Evolutionary conservation across 2,888 invertebrate species (phyloP), one percentile per base, ranked within the genome.

Genomic region (Minunthozetes semirufus): DNA sequence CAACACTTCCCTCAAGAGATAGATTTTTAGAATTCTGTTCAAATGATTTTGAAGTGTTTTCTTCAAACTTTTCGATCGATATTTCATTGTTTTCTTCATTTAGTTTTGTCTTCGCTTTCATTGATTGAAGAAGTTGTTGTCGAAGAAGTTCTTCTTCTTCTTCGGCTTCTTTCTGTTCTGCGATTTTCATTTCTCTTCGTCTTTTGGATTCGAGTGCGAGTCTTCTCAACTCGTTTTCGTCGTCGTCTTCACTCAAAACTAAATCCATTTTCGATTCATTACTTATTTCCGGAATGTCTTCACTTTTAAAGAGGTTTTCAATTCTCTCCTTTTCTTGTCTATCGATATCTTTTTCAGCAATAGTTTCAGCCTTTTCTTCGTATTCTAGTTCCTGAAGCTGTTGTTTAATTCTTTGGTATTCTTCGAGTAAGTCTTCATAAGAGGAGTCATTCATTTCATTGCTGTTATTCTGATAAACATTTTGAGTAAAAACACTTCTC

Each of bases 101-200:
- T 11, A 25, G n/a, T 46, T 70, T 70, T 25, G 48, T 8, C 17
- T 70, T 70, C 0, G 70, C 5, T 46, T 22, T 70, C 11, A 56
- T 11, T n/a, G 72, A 72, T 17, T 59, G 17, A 25, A 72, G 56
- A 3, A 72, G 27, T 59, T 72, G 72, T 59, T 72, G 33, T n/a
- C 72, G 13, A 25, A 72, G 61, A 1, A 29, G 8, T 4, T 29
- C 17, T 46, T 72, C 72, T 13, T 72, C 72, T 19, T 38, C n/a
- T 38, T 59, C 42, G 25, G 46, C 22, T 2, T n/a, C 19, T 22
- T 68, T 38, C 4, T 38, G 19, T 3, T n/a, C 38, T n/a, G 25
- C 33, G 17, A 29, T 17, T 38, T 27, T 63, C 38, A 27, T 25
- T 27, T 46, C 70, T 1, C 70, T 8, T 11, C 19, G 25, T 17